Conservation (phyloP, 2,113 vertebrate species). For the Podocnemis expansa region DNA sequence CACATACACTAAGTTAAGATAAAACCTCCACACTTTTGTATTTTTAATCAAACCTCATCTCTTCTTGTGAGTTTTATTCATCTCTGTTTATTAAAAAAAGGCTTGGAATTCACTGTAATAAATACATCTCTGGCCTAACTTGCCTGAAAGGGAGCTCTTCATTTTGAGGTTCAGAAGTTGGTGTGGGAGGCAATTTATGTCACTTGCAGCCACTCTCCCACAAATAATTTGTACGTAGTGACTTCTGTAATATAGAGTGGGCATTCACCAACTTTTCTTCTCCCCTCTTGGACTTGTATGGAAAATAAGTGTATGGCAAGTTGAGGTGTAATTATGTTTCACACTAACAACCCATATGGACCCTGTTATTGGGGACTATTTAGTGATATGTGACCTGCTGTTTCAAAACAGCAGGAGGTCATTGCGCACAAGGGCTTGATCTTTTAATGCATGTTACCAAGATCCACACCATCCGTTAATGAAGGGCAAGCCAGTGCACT, state of each 20-base stretch:
- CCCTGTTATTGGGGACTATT: neutral
- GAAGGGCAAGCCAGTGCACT: neutral
- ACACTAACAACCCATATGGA: neutral
- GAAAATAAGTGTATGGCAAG: neutral
- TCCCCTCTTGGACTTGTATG: neutral
- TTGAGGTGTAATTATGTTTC: neutral
- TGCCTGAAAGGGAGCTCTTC: neutral
- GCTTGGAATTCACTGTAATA: neutral
- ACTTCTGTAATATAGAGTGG: neutral
- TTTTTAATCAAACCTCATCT: neutral
- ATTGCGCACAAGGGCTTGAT: too few species aligned
- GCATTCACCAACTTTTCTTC: neutral
- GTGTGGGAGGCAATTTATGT: slow-evolving; percentile 17
- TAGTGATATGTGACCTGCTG: too few species aligned
- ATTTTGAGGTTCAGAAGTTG: neutral
- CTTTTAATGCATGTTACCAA: neutral
- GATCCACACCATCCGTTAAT: neutral
- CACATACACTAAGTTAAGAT: neutral
- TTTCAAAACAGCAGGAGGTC: neutral
- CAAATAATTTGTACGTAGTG: neutral
- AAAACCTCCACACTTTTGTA: neutral
- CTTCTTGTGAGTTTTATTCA: neutral
- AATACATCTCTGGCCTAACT: neutral
- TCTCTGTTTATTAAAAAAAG: neutral
- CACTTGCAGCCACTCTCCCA: neutral